Conservation (phyloP, 2,888 invertebrate species). For the Esperia sulphurella region DNA sequence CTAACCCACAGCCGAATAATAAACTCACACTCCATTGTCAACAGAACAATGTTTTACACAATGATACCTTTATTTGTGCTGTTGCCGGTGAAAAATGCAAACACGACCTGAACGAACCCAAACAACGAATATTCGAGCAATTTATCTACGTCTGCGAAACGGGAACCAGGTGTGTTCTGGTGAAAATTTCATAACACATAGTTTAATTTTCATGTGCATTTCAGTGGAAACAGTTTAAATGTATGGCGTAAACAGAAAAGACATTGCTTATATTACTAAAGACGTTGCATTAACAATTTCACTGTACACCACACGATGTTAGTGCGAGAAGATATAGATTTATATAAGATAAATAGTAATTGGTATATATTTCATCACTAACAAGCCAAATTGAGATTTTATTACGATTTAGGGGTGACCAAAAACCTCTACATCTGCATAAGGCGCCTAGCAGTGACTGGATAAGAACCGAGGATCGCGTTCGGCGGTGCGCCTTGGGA, state of each 20-base stretch:
- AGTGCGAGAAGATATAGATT: too few species aligned
- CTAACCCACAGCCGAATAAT: not conserved
- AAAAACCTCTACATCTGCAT: too few species aligned
- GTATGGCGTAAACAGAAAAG: not conserved
- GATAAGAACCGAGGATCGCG: too few species aligned
- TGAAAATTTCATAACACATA: constrained; percentile 10
- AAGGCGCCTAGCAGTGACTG: too few species aligned
- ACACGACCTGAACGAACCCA: constrained; percentile 13
- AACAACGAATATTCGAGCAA: constrained; percentile 13
- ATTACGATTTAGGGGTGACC: too few species aligned
- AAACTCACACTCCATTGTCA: constrained; percentile 2
- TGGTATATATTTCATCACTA: too few species aligned
- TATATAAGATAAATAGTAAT: too few species aligned
- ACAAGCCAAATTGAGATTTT: too few species aligned
- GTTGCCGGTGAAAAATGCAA: constrained; percentile 14
- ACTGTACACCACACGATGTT: too few species aligned
- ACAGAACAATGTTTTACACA: constrained; percentile 4
- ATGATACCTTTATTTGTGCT: constrained; percentile 11
- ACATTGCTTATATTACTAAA: too few species aligned
- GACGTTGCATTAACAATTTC: too few species aligned
- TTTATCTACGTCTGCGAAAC: constrained; percentile 13
- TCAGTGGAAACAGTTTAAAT: not conserved
- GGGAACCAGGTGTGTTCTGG: constrained; percentile 14
- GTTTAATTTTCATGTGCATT: constrained; percentile 13
- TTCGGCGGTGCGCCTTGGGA: too few species aligned